Percentiles rank a stretch among this genome's conserved stretches.
These are phyloP conservation scores for Masticophis lateralis DNA, from an alignment of 2,797 vertebrate species.

Conservation along the genomic window DNA sequence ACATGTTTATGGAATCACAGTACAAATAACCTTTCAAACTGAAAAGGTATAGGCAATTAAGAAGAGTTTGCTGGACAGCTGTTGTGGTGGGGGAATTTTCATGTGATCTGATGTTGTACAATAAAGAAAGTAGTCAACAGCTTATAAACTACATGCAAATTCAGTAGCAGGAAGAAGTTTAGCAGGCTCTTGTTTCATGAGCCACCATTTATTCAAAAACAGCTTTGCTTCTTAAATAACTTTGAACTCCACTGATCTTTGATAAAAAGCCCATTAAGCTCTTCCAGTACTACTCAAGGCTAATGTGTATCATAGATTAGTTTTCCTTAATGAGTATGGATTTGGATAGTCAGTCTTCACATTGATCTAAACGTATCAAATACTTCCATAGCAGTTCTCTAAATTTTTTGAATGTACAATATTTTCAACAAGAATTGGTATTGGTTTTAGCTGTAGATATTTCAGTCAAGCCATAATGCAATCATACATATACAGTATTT, in stretches of 20 bases:
- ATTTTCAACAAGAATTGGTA: neutral
- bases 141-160: neutral
- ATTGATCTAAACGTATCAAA: conserved; percentile 3
- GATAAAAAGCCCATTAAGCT: conserved; percentile 15
- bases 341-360: conserved; percentile 8
- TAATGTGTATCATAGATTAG: conserved; percentile 6
- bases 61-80: neutral
- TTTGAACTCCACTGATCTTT: conserved; percentile 27
- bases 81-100: neutral
- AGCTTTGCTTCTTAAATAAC: conserved; percentile 21
- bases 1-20: neutral
- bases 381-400: neutral
- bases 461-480: neutral
- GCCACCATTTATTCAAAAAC: neutral
- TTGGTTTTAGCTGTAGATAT: neutral
- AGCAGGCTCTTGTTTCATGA: conserved; percentile 37
- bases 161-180: neutral
- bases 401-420: neutral
- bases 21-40: neutral
- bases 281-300: neutral
- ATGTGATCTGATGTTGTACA: neutral
- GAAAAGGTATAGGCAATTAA: neutral
- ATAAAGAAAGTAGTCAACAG: conserved; percentile 8
- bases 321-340: conserved; percentile 5
- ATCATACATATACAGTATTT: neutral